A percentile compares a stretch with the other conserved stretches of the same genome.
Conservation (phyloP, 2,888 invertebrate genomes). For the Merodon equestris region DNA sequence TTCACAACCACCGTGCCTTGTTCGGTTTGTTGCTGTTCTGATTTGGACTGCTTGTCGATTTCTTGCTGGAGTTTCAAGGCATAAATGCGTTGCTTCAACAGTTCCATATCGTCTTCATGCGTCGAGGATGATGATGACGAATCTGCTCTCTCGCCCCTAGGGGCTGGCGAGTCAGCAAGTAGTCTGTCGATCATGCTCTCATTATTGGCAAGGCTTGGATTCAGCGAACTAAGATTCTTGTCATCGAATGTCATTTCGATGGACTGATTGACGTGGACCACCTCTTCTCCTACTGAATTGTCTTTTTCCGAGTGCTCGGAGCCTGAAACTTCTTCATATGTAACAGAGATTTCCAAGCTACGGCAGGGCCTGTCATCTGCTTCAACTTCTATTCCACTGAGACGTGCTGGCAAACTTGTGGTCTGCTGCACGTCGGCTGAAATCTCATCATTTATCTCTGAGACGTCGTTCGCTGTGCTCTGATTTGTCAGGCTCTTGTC, state of each 20-base stretch:
- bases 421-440: slow-evolving; percentile 54
- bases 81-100: slow-evolving; percentile 75
- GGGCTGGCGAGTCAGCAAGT: slow-evolving; percentile 65
- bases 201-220: slow-evolving; percentile 71
- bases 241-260: slow-evolving; percentile 75
- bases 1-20: slow-evolving; percentile 70
- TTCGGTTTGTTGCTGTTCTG: slow-evolving; percentile 55
- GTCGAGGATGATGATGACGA: slow-evolving; percentile 46
- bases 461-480: slow-evolving; percentile 78
- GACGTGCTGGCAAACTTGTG: slow-evolving; percentile 47
- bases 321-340: slow-evolving; percentile 37
- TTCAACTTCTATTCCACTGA: slow-evolving; percentile 56
- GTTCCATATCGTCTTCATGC: slow-evolving; percentile 74
- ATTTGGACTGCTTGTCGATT: slow-evolving; percentile 39
- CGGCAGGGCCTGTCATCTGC: slow-evolving; percentile 44
- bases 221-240: slow-evolving; percentile 70
- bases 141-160: slow-evolving; percentile 4
- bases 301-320: slow-evolving; percentile 74
- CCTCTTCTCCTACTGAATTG: slow-evolving; percentile 76
- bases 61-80: slow-evolving; percentile 73
- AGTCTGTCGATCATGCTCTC: slow-evolving; percentile 71
- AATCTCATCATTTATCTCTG: slow-evolving; percentile 76
- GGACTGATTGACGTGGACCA: slow-evolving; percentile 75
- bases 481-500: slow-evolving; percentile 75
- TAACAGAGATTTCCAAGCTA: slow-evolving; percentile 45